Conservation (phyloP, 1,140 invertebrate species). For the Drosophila pallidifrons region DNA sequence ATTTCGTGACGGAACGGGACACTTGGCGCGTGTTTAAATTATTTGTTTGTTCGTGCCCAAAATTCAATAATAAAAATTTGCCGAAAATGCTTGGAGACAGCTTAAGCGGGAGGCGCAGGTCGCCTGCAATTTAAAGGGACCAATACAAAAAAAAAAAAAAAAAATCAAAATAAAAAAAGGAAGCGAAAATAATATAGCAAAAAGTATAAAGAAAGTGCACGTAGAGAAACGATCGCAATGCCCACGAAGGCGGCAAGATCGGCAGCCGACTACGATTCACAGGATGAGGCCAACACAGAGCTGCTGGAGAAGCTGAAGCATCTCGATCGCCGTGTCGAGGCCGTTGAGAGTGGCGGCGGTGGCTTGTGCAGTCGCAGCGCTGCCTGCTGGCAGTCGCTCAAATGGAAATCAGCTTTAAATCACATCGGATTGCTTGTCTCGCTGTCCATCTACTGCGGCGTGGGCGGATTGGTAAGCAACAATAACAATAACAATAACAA, state of each 20-base stretch:
- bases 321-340: constrained; percentile 75
- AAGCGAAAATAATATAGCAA: neutral
- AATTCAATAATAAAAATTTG: neutral
- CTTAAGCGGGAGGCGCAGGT: constrained; percentile 27
- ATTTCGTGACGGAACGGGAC: constrained; percentile 17
- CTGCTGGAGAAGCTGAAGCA: constrained; percentile 81
- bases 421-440: constrained; percentile 90
- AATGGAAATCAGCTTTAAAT: constrained; percentile 87
- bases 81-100: constrained; percentile 18
- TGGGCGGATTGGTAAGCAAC: constrained; percentile 90
- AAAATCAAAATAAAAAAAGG: neutral
- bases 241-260: constrained; percentile 46
- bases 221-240: constrained; percentile 18
- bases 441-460: constrained; percentile 90
- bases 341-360: constrained; percentile 44
- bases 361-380: constrained; percentile 46
- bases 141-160: constrained; percentile 4
- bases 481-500: constrained; percentile 5
- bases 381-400: constrained; percentile 77
- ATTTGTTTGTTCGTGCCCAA: neutral
- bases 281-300: constrained; percentile 81
- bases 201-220: neutral
- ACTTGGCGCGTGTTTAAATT: constrained; percentile 44
- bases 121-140: constrained; percentile 36
- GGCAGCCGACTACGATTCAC: constrained; percentile 71